Evolutionary conservation across 2,113 vertebrate genomes (phyloP).

Genomic region (Nibea coibor): DNA sequence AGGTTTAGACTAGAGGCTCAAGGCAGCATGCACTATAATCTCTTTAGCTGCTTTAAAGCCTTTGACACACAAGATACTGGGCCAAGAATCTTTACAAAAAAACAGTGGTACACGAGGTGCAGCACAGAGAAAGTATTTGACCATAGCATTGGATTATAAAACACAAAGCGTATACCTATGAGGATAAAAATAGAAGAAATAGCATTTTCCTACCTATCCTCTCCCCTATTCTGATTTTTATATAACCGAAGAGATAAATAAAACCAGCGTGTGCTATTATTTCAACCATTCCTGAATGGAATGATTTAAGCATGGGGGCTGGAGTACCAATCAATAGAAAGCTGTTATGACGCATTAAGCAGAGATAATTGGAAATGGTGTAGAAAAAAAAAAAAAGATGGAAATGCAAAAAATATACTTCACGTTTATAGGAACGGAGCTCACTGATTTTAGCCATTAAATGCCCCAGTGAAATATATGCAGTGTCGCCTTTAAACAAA

Average conservation of each 20-base stretch:
- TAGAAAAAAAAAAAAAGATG: not conserved
- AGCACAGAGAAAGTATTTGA: conserved; percentile 25
- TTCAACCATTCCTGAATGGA: conserved; percentile 43
- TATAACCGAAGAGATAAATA: conserved; percentile 12
- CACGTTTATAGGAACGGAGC: conserved; percentile 30
- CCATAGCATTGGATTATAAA: conserved; percentile 17
- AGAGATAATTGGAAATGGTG: conserved; percentile 51
- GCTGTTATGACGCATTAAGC: conserved; percentile 48
- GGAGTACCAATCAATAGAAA: conserved; percentile 48
- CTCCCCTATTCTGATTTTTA: conserved; percentile 12
- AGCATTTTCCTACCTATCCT: not conserved
- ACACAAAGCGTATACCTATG: conserved; percentile 11
- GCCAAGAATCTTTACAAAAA: conserved; percentile 36
- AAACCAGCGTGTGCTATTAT: conserved; percentile 32
- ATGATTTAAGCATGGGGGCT: conserved; percentile 28
- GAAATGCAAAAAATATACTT: conserved; percentile 17
- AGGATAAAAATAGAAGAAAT: conserved; percentile 23
- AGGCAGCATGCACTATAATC: conserved; percentile 66
- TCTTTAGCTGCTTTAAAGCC: conserved; percentile 70
- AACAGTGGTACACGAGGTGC: conserved; percentile 29
- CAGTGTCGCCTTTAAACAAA: conserved; percentile 10
- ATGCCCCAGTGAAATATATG: conserved; percentile 25
- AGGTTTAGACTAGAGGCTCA: conserved; percentile 63
- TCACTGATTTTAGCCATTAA: conserved; percentile 35
- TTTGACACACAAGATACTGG: conserved; percentile 67